phyloP scores from a whole-genome alignment of 2,797 vertebrate genomes.

The Florisuga fusca region DNA sequence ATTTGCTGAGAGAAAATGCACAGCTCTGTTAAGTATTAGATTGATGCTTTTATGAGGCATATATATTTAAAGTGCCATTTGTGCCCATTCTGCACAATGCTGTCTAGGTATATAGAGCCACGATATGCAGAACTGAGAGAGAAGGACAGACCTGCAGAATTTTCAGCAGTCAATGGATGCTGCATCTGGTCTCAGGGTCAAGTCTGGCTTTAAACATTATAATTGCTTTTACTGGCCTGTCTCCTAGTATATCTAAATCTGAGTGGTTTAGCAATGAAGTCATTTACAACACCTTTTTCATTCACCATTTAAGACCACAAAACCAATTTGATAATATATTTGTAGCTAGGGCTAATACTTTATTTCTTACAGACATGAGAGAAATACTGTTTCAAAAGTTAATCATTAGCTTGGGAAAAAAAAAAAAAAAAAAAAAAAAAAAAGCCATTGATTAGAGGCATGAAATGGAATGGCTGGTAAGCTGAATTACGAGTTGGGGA shows the following conservation, averaged over 20 bases:
- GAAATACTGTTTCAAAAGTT: constrained; percentile 52
- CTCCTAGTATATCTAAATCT: constrained; percentile 25
- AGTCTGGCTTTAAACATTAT: constrained; percentile 12
- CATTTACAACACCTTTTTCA: constrained; percentile 30
- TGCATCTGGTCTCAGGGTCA: neutral
- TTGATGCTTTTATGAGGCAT: constrained; percentile 50
- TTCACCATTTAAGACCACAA: constrained; percentile 16
- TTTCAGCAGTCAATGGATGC: neutral
- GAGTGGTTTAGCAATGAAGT: neutral
- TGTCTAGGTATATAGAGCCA: neutral
- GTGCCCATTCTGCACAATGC: constrained; percentile 23
- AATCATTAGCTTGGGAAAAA: constrained; percentile 41
- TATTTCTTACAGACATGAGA: constrained; percentile 11
- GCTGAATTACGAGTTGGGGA: constrained; percentile 22
- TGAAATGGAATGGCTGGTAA: constrained; percentile 56
- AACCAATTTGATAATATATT: constrained; percentile 17
- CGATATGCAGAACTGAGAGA: neutral
- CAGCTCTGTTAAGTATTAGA: constrained; percentile 37
- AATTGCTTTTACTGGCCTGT: constrained; percentile 21
- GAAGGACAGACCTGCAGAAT: neutral
- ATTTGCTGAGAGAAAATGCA: constrained; percentile 46
- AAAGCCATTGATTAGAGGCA: constrained; percentile 24
- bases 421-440: neutral
- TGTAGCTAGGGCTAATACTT: constrained; percentile 12
- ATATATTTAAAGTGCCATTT: constrained; percentile 56